Percentiles rank a stretch among this genome's conserved stretches.
These are phyloP conservation scores for Pterocles orientalis DNA, from an alignment of 2,113 vertebrate species.

Conservation along the genomic window DNA sequence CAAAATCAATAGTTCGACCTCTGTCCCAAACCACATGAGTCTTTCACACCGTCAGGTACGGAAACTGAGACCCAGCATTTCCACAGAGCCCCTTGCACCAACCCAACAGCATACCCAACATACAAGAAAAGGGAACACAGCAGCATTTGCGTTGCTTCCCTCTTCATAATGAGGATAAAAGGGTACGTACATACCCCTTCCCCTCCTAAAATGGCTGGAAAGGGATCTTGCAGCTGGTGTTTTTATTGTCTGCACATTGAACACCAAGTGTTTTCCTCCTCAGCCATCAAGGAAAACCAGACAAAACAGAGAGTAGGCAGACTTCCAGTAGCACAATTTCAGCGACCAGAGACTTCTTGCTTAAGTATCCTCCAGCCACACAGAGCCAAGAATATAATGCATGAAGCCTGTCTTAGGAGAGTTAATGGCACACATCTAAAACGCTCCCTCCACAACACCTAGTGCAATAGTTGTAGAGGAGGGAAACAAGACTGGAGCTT, in stretches of 20 bases:
- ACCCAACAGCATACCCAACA: too few relatives aligned
- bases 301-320: not conserved
- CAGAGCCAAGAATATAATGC: not conserved
- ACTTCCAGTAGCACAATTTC: not conserved
- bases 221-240: not conserved
- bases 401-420: accelerated
- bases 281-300: not conserved
- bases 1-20: not conserved
- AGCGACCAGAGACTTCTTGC: not conserved
- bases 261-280: not conserved
- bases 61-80: not conserved
- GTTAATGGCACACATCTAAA: not conserved
- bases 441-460: accelerated
- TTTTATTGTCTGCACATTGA: not conserved
- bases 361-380: not conserved
- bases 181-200: not conserved
- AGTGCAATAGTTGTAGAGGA: accelerated
- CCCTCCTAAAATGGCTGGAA: not conserved
- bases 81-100: not conserved
- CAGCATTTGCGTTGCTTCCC: accelerated
- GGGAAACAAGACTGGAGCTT: not conserved
- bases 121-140: accelerated
- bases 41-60: accelerated
- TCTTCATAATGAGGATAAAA: accelerated
- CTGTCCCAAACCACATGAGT: not conserved